Evolutionary conservation across 2,797 vertebrate genomes (phyloP), one percentile per base, ranked within the genome.

Genomic region (Mormyrops attenuatus): DNA sequence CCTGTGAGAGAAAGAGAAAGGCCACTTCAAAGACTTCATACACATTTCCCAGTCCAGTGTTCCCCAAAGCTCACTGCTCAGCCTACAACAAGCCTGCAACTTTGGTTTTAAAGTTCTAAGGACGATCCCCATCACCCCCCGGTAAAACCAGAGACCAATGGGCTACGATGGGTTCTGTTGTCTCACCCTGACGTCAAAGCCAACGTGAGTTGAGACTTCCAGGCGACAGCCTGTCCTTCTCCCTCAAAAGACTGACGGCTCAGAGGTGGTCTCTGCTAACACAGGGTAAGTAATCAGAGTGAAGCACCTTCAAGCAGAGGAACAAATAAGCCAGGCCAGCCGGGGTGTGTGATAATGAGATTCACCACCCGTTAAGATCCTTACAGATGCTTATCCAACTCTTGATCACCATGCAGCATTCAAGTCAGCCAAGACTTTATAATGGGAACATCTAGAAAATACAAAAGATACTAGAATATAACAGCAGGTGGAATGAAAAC

Each of bases 231-330:
- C 22, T 5, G 73, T 38, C 80, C 73, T 66, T 52, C 22, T 50
- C 73, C 49, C 87, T 66, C 73, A 63, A 69, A 84, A 20, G 20
- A 66, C 26, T 30, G 77, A 55, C 13, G 13, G 88, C 17, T 63
- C 53, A 63, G 15, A 30, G 66, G 50, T 22, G 49, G 30, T 85
- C 87, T 80, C 69, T 84, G 34, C 53, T 20, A 50, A 38, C n/a
- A 5, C 13, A 85, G 82, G 8, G 20, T 7, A 53, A 85, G 17
- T 20, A 50, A 50, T 85, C 20, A 85, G 44, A 38, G 73, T 26
- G 49, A 88, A 66, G 53, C 22, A 15, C 73, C 77, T 60, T 66
- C 87, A 85, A 80, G 44, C n/a, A 26, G 77, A 88, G 47, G 60
- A 52, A 63, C 13, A 60, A 41, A 38, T 41, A 9, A 49, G 20